Conservation (phyloP, 1,140 invertebrate species). For the Heterodera carotae region DNA sequence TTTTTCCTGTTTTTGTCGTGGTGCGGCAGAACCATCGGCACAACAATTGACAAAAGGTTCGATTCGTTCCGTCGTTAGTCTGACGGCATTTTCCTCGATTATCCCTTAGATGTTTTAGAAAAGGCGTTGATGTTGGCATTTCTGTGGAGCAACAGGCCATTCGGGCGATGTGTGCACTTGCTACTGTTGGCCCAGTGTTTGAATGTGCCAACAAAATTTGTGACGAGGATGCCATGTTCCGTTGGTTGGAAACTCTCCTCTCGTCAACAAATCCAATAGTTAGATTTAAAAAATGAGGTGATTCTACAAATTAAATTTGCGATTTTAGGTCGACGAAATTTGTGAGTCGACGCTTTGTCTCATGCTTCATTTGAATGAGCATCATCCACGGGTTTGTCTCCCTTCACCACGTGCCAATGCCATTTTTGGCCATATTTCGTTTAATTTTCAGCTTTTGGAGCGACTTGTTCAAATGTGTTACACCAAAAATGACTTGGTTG, state of each 20-base stretch:
- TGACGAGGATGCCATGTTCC: constrained; percentile 84
- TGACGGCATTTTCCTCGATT: background rate
- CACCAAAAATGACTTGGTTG: constrained; percentile 82
- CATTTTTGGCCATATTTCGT: no score
- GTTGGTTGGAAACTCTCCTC: constrained; percentile 87
- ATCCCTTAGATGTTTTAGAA: constrained; percentile 30
- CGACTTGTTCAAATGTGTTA: constrained; percentile 97
- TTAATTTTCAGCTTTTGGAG: constrained; percentile 74
- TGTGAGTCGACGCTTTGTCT: constrained; percentile 89
- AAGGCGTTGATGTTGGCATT: constrained; percentile 66
- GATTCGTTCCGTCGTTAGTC: no score
- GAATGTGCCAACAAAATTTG: constrained; percentile 74
- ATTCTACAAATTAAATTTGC: constrained; percentile 13
- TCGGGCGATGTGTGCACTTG: constrained; percentile 84
- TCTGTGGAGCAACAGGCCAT: constrained; percentile 73
- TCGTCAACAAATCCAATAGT: constrained; percentile 84
- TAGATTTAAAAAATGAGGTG: constrained; percentile 38
- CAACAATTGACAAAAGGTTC: constrained; percentile 66
- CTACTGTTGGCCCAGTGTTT: constrained; percentile 92
- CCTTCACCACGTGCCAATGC: background rate
- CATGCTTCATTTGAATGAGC: constrained; percentile 91
- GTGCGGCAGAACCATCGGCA: constrained; percentile 76
- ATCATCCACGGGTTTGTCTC: constrained; percentile 74
- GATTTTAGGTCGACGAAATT: constrained; percentile 85
- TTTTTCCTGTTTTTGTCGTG: constrained; percentile 80